Evolutionary conservation across 2,888 invertebrate species (phyloP).

Genomic region (Alsophila aescularia): DNA sequence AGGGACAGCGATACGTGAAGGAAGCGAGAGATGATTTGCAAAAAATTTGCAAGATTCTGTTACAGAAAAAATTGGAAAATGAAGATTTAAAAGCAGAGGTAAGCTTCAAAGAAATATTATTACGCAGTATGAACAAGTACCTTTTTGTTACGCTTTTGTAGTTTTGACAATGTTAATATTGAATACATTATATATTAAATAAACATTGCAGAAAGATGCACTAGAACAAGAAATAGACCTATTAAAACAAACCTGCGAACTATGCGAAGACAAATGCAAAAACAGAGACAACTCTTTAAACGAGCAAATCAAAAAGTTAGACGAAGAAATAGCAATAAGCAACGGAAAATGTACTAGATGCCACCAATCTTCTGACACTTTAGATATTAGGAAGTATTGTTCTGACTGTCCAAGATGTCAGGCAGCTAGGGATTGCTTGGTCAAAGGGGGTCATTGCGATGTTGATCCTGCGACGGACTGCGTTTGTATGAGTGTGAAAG

Average conservation of each 20-base stretch:
- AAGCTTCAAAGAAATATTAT: too few relatives aligned
- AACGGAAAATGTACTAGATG: conserved; percentile 58
- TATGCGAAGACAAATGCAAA: conserved; percentile 64
- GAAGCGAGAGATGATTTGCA: conserved; percentile 68
- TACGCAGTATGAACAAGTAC: too few relatives aligned
- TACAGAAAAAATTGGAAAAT: conserved; percentile 69
- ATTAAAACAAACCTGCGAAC: conserved; percentile 52
- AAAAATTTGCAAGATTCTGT: conserved; percentile 60
- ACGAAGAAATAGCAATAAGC: conserved; percentile 52
- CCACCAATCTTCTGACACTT: conserved; percentile 61
- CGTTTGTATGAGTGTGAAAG: conserved; percentile 66
- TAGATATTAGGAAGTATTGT: conserved; percentile 61
- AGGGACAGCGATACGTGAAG: conserved; percentile 58
- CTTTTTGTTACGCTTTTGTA: too few relatives aligned
- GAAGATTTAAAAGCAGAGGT: conserved; percentile 71
- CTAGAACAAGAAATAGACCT: conserved; percentile 60
- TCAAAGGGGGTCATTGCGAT: conserved; percentile 52
- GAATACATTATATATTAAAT: not conserved
- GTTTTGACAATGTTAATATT: not conserved
- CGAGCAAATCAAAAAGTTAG: conserved; percentile 56
- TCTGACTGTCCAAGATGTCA: conserved; percentile 70
- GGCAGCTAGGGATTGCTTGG: conserved; percentile 56
- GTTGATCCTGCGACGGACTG: conserved; percentile 59
- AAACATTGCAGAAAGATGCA: conserved; percentile 59
- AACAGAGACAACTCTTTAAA: conserved; percentile 52